Evolutionary conservation across 2,888 invertebrate species (phyloP).

Genomic region (Portevinia maculata): DNA sequence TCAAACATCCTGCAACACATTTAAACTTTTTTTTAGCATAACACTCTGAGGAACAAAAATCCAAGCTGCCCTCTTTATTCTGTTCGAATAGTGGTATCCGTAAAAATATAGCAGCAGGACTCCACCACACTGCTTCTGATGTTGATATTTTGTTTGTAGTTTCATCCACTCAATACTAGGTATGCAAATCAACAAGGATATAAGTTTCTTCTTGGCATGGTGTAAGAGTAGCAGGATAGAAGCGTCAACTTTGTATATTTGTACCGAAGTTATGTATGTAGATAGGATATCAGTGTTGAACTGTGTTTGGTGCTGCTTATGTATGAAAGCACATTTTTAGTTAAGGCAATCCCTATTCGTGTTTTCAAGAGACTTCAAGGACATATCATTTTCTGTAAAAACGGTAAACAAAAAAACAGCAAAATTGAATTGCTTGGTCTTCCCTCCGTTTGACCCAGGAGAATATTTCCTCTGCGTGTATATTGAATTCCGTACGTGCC

Average conservation of each 20-base stretch:
- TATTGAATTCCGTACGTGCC: constrained; percentile 69
- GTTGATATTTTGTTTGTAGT: constrained; percentile 6
- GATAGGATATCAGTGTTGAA: constrained; percentile 42
- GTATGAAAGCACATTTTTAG: constrained; percentile 3
- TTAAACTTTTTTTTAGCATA: no score
- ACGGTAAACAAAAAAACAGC: constrained; percentile 14
- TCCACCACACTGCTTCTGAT: no score
- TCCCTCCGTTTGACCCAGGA: constrained; percentile 34
- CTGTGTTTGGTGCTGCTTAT: constrained; percentile 24
- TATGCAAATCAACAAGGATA: constrained; percentile 40
- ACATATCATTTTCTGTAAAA: constrained; percentile 39
- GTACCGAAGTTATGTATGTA: neutral
- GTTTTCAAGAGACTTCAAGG: constrained; percentile 34
- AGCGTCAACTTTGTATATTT: constrained; percentile 1
- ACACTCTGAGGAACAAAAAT: no score
- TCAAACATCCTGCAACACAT: no score
- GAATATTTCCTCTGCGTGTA: constrained; percentile 50
- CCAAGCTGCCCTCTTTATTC: no score
- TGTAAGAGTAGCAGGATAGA: neutral
- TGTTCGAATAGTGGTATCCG: no score
- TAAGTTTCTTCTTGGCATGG: neutral
- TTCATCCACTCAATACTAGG: constrained; percentile 26
- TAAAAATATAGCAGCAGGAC: no score
- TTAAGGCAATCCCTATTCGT: constrained; percentile 22
- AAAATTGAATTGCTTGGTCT: constrained; percentile 11